Conservation (phyloP, 2,888 invertebrate species). For the Bugulina stolonifera region DNA sequence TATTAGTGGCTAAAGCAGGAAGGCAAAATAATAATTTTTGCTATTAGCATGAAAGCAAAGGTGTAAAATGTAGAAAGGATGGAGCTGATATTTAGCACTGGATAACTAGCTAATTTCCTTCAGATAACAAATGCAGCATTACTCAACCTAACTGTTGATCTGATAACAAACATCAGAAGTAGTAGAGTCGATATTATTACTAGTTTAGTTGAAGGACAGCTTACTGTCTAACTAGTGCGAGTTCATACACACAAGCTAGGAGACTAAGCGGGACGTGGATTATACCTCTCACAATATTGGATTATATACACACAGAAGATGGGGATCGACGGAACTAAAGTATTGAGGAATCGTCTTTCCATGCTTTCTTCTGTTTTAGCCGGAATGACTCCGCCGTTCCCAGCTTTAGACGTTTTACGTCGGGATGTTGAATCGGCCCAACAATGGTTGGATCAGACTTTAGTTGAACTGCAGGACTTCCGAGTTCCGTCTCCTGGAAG, state of each 20-base stretch:
- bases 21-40: too few species aligned
- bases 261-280: too few species aligned
- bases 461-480: neutral
- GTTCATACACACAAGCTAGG: too few species aligned
- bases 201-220: too few species aligned
- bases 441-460: neutral
- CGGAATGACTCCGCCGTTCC: constrained; percentile 3
- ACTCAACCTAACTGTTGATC: too few species aligned
- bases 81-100: neutral
- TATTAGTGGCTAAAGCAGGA: too few species aligned
- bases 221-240: too few species aligned
- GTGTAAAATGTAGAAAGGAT: neutral
- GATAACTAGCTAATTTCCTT: neutral
- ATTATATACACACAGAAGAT: neutral
- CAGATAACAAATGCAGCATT: too few species aligned
- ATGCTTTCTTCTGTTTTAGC: constrained; percentile 22
- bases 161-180: too few species aligned
- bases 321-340: constrained; percentile 20
- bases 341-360: neutral
- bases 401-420: neutral
- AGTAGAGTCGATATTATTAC: too few species aligned
- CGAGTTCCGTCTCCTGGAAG: neutral
- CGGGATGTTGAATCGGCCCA: neutral
- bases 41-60: too few species aligned
- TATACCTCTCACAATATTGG: too few species aligned